A percentile compares a stretch with the other conserved stretches of the same genome.
phyloP scores from a whole-genome alignment of 1,140 invertebrate genomes.

The Saccostrea echinata region DNA sequence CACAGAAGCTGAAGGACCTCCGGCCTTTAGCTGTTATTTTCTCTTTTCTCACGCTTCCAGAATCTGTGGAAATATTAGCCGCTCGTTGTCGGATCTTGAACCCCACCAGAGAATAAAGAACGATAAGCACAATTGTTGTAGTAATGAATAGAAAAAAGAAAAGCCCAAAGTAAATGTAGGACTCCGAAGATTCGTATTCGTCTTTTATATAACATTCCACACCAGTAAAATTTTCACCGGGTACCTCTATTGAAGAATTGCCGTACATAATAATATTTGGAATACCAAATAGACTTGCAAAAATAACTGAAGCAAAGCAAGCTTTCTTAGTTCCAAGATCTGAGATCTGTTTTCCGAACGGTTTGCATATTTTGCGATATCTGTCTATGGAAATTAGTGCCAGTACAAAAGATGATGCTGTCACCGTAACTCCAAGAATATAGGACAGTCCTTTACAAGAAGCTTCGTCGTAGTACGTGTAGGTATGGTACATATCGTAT shows the following conservation, averaged over 20 bases:
- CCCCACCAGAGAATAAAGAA: slow-evolving; percentile 67
- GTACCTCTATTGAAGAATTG: slow-evolving; percentile 16
- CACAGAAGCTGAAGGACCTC: slow-evolving; percentile 20
- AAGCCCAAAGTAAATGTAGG: slow-evolving; percentile 59
- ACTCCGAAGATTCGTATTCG: slow-evolving; percentile 54
- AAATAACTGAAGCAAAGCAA: slow-evolving; percentile 33
- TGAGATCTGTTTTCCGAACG: slow-evolving; percentile 63
- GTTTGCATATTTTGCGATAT: slow-evolving; percentile 70
- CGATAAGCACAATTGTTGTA: slow-evolving; percentile 54
- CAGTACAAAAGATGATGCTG: slow-evolving; percentile 67
- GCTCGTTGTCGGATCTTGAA: slow-evolving; percentile 49
- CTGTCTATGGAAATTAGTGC: slow-evolving; percentile 70
- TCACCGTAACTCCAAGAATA: slow-evolving; percentile 61
- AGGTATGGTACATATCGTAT: slow-evolving; percentile 67
- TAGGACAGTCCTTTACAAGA: slow-evolving; percentile 66
- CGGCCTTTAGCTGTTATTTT: not conserved
- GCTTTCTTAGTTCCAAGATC: slow-evolving; percentile 53
- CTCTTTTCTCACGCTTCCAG: not conserved
- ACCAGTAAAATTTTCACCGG: slow-evolving; percentile 57
- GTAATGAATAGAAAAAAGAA: slow-evolving; percentile 62
- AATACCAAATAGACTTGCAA: slow-evolving; percentile 31
- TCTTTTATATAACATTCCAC: slow-evolving; percentile 67
- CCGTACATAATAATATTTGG: slow-evolving; percentile 55
- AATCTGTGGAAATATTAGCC: not conserved
- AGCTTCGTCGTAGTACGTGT: slow-evolving; percentile 65